Evolutionary conservation across 1,140 invertebrate genomes (phyloP), one percentile per base, ranked within the genome.

Genomic region (Diorhabda sublineata): DNA sequence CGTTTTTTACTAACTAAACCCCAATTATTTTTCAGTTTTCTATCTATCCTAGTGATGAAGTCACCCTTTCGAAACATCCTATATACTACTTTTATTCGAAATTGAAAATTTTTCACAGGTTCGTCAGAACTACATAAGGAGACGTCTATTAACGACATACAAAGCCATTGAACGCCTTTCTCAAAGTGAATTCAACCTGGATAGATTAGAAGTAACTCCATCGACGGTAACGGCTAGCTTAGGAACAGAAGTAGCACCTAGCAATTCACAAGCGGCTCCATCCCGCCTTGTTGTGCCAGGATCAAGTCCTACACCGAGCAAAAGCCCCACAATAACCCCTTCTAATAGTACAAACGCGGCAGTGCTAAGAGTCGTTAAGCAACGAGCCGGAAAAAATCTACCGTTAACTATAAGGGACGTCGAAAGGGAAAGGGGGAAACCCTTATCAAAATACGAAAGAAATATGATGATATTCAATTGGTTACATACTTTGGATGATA

Each of bases 391-490:
- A 67, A 84, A 83, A 64, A 87, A 88, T 74, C 81, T 87, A 64
- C 84, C 85, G 3, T 81, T 94, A 2, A 92, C 92, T 0, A 85
- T 92, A 0, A 86, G 88, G 5, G 92, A 95, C 72, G 87, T 94
- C 7, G 92, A 94, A 75, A 82, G 91, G 56, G 91, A 94, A 77
- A 83, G 92, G 4, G 92, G 92, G 2, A 90, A 92, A 70, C 92
- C 93, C 3, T 83, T 95, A 2, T 92, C 91, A 8, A 94, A 93
- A 80, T 94, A 94, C 81, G 92, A 95, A 74, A 79, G 93, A 26
- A 95, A 95, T 80, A 94, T 95, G 90, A 94, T 95, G 90, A 94
- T 95, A 58, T 94, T 95, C 81, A 94, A 94, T 76, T 95, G 93
- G 93, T 84, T 95, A 0, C 92, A 95, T 77, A 92, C 91, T 2